Evolutionary conservation across 2,113 vertebrate species (phyloP).

Genomic region (Osmerus eperlanus): DNA sequence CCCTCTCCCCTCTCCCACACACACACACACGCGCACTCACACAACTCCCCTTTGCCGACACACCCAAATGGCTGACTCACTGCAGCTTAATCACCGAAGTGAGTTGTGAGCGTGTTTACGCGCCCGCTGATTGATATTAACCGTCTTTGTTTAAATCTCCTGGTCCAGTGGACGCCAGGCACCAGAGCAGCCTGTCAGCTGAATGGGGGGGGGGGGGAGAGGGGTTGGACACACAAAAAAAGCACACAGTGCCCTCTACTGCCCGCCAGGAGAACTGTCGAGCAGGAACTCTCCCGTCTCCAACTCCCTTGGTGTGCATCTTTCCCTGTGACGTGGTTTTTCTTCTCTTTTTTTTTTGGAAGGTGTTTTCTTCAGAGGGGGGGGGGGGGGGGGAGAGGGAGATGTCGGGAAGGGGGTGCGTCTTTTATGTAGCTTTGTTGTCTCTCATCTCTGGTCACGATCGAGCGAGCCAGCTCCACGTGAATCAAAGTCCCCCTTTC

Average conservation of each 20-base stretch:
- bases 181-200: conserved; percentile 12
- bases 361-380: too few relatives aligned
- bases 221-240: conserved; percentile 38
- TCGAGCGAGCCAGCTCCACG: neutral
- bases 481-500: neutral
- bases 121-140: conserved; percentile 67
- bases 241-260: conserved; percentile 73
- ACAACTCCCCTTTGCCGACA: conserved; percentile 25
- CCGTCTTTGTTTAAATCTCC: conserved; percentile 65
- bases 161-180: conserved; percentile 39
- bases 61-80: conserved; percentile 59
- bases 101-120: conserved; percentile 62
- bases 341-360: neutral
- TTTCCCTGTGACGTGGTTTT: too few relatives aligned
- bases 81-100: conserved; percentile 62
- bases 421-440: neutral
- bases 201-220: neutral
- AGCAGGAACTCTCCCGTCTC: neutral
- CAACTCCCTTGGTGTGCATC: neutral
- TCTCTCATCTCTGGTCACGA: neutral
- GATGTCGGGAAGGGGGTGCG: too few relatives aligned
- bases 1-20: conserved; percentile 32
- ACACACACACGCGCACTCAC: neutral
- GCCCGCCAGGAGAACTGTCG: conserved; percentile 25
- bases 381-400: too few relatives aligned